Conservation (phyloP, 2,888 invertebrate species). For the Habroteleia sp. region DNA sequence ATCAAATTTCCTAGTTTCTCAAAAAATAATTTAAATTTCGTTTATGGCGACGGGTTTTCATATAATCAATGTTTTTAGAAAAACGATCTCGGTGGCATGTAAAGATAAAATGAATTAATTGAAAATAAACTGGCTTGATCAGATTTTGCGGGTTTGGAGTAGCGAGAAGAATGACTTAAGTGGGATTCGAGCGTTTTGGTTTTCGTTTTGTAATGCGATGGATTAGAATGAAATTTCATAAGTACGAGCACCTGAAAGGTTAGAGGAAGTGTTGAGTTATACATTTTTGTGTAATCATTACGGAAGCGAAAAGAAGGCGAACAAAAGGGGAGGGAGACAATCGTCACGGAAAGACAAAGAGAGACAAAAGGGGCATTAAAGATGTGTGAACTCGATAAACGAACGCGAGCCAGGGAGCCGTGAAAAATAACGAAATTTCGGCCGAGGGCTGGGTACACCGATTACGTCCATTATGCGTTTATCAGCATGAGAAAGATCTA, state of each 20-base stretch:
- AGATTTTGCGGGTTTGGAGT: too few relatives aligned
- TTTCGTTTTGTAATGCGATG: too few relatives aligned
- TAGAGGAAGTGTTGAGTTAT: conserved; percentile 37
- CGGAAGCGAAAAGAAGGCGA: conserved; percentile 37
- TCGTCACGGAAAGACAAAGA: conserved; percentile 59
- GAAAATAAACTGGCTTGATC: too few relatives aligned
- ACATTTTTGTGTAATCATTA: conserved; percentile 36
- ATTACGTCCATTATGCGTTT: conserved; percentile 80
- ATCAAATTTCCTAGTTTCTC: too few relatives aligned
- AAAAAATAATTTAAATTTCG: too few relatives aligned
- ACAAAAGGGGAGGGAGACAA: conserved; percentile 45
- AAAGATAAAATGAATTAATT: too few relatives aligned
- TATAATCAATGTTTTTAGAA: too few relatives aligned
- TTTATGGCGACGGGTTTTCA: too few relatives aligned
- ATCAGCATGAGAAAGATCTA: conserved; percentile 81
- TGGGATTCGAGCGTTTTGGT: too few relatives aligned
- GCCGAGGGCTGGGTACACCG: conserved; percentile 74
- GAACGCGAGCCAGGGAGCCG: conserved; percentile 72
- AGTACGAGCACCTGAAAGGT: background rate
- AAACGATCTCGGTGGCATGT: too few relatives aligned
- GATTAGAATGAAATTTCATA: background rate
- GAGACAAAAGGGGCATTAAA: conserved; percentile 58
- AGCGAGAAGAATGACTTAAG: too few relatives aligned
- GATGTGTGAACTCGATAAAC: conserved; percentile 75
- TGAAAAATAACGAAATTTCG: conserved; percentile 80